phyloP scores from a whole-genome alignment of 2,797 vertebrate species.

The Graptemys geographica region DNA sequence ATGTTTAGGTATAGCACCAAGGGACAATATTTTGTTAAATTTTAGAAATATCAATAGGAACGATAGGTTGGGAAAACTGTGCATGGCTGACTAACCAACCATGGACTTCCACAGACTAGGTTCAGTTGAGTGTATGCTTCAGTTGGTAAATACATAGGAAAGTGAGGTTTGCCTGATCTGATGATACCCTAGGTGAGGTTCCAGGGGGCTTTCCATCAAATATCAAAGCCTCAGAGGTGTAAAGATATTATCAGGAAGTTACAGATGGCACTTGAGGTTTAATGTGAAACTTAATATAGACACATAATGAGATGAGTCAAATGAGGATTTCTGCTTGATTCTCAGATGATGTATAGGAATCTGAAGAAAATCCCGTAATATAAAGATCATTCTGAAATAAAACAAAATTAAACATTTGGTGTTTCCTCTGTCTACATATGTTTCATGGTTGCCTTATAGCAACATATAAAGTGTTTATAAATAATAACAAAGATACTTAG shows the following conservation, averaged over 20 bases:
- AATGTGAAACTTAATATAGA: constrained; percentile 66
- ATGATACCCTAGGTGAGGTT: constrained; percentile 76
- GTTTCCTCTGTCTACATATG: constrained; percentile 72
- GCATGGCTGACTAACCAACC: constrained; percentile 68
- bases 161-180: constrained; percentile 73
- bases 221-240: constrained; percentile 68
- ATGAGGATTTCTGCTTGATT: constrained; percentile 55
- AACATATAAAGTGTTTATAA: constrained; percentile 77
- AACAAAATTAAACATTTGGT: constrained; percentile 69
- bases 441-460: constrained; percentile 72
- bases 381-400: constrained; percentile 67
- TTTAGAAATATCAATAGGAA: constrained; percentile 61
- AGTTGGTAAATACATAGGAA: constrained; percentile 75
- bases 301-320: constrained; percentile 70
- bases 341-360: constrained; percentile 25
- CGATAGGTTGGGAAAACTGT: constrained; percentile 64
- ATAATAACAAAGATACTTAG: constrained; percentile 73
- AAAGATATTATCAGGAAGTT: constrained; percentile 74
- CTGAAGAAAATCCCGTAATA: constrained; percentile 59
- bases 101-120: constrained; percentile 43
- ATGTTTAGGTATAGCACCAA: constrained; percentile 17
- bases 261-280: constrained; percentile 68
- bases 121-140: constrained; percentile 73
- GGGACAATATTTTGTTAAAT: constrained; percentile 48
- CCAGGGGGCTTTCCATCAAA: constrained; percentile 68